A percentile compares a stretch with the other conserved stretches of the same genome.
phyloP scores from a whole-genome alignment of 2,888 invertebrate genomes.

The Epistrophella euchroma region DNA sequence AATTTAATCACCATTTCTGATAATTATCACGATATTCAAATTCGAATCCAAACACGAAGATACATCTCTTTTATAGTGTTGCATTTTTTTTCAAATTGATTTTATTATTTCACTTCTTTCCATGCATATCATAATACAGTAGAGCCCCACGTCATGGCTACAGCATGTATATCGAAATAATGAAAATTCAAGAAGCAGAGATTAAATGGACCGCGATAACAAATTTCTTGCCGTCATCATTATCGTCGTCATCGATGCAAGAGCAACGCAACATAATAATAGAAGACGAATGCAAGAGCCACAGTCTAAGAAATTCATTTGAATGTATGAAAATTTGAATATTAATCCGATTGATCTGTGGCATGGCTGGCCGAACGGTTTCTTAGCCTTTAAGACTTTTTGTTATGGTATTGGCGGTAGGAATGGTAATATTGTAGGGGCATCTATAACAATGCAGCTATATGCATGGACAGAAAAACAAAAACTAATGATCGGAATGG shows the following conservation, averaged over 20 bases:
- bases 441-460: not conserved
- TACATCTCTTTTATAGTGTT: too few relatives aligned
- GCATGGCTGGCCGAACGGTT: constrained; percentile 16
- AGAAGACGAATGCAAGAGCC: too few relatives aligned
- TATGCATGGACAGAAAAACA: not conserved
- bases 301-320: constrained; percentile 46
- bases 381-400: constrained; percentile 9
- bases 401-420: not conserved
- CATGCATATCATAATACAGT: not conserved
- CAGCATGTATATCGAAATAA: constrained; percentile 17
- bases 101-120: constrained; percentile 1
- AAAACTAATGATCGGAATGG: constrained; percentile 37
- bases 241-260: constrained; percentile 49
- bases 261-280: not conserved
- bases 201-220: constrained; percentile 65
- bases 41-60: constrained; percentile 50
- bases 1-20: constrained; percentile 69
- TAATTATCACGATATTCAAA: constrained; percentile 64
- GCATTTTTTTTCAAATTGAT: not conserved
- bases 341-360: constrained; percentile 56
- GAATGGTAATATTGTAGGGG: not conserved
- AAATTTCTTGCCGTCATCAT: constrained; percentile 47
- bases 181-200: constrained; percentile 45
- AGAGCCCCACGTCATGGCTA: not conserved
- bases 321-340: constrained; percentile 53